A percentile compares a stretch with the other conserved stretches of the same genome.
phyloP scores from a whole-genome alignment of 2,797 vertebrate species.

The Saxicola maurus region DNA sequence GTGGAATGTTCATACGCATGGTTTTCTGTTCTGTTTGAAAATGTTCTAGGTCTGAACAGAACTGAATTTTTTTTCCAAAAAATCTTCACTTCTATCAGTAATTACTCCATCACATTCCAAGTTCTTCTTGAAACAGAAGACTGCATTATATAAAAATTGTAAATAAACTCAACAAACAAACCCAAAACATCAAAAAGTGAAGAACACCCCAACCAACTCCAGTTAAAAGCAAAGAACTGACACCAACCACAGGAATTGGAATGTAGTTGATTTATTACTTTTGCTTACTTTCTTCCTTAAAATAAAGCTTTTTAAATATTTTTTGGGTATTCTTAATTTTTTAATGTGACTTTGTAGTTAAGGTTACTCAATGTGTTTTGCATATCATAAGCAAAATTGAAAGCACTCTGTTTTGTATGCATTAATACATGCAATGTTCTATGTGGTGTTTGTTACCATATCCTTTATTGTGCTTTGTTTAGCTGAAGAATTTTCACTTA shows the following conservation, averaged over 20 bases:
- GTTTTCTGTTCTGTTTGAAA: neutral
- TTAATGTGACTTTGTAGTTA: neutral
- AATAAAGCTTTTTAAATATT: neutral
- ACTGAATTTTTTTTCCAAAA: neutral
- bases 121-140: neutral
- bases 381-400: neutral
- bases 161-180: neutral
- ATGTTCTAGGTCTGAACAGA: neutral
- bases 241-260: neutral
- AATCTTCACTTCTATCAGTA: neutral
- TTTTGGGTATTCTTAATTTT: neutral
- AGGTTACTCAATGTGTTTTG: neutral
- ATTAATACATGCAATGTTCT: neutral
- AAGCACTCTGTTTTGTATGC: neutral
- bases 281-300: neutral
- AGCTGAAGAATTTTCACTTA: neutral
- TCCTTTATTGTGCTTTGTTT: neutral
- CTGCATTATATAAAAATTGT: neutral
- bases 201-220: neutral
- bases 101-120: neutral
- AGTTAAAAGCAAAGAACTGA: neutral
- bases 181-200: neutral
- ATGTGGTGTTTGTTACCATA: neutral
- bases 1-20: accelerated
- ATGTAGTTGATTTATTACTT: neutral